Evolutionary conservation across 2,113 vertebrate species (phyloP).

Genomic region (Fukomys damarensis): DNA sequence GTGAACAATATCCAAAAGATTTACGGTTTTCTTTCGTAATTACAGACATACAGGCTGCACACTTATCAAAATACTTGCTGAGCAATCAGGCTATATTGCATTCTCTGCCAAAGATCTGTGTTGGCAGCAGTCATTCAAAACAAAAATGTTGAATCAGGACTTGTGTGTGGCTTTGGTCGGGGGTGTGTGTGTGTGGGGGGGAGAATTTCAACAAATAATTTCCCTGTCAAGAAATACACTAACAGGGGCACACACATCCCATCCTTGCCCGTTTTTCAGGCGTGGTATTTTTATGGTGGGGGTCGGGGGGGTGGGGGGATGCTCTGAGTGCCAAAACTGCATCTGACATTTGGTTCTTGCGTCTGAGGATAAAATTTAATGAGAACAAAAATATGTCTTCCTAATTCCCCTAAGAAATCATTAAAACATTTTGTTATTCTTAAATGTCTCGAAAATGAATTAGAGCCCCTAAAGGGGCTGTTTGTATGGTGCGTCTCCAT

Average conservation of each 20-base stretch:
- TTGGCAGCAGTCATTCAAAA: slow-evolving; percentile 90
- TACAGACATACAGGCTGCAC: slow-evolving; percentile 89
- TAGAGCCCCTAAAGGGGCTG: slow-evolving; percentile 85
- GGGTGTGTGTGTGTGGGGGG: slow-evolving; percentile 26
- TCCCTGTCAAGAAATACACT: slow-evolving; percentile 78
- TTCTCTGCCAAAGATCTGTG: slow-evolving; percentile 87
- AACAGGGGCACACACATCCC: neutral
- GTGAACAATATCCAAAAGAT: slow-evolving; percentile 92
- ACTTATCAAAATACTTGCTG: slow-evolving; percentile 93
- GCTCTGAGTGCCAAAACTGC: slow-evolving; percentile 68
- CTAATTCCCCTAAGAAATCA: slow-evolving; percentile 89
- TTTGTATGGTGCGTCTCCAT: slow-evolving; percentile 67
- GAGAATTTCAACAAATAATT: slow-evolving; percentile 81
- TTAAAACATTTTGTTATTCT: slow-evolving; percentile 90
- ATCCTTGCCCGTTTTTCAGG: neutral
- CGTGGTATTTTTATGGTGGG: neutral
- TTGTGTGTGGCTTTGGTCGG: slow-evolving; percentile 76
- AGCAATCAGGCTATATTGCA: slow-evolving; percentile 87
- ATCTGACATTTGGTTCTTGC: slow-evolving; percentile 86
- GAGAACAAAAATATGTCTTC: slow-evolving; percentile 87
- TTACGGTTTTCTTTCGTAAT: slow-evolving; percentile 92
- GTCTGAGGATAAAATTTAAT: slow-evolving; percentile 87
- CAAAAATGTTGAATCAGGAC: slow-evolving; percentile 88
- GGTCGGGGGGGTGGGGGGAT: neutral
- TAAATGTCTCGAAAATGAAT: slow-evolving; percentile 89